Evolutionary conservation across 92 coral and sea anemone species (phyloP), one percentile per base, ranked within the genome.

Genomic region (Plumapathes pennacea): DNA sequence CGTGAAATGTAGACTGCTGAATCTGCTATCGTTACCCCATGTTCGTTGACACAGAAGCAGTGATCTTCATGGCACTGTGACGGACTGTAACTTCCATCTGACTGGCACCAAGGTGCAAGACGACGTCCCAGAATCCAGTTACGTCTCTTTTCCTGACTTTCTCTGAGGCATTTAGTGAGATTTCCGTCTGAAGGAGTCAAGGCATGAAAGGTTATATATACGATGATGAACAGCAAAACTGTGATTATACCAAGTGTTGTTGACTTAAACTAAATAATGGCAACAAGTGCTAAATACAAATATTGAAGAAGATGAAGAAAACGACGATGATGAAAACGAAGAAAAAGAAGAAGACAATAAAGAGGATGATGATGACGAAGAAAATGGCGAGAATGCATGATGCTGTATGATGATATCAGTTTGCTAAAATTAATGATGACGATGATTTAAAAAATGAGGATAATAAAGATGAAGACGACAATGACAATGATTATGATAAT

Each of bases 31-130:
- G 77, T 85, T 11, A 36, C 62, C 15, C 96, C 96, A 39, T 59
- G 34, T 18, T 34, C 34, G 56, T 78, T 72, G 23, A 81, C 75
- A 48, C 96, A 88, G 85, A 72, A 88, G 41, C 96, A 88, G 52
- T 88, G 69, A 32, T 82, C 41, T 47, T 46, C 40, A 36, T 82
- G 78, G 51, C 88, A 82, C 64, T 82, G 88, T 37, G 46, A 54
- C 15, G 72, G 64, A 25, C 68, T 57, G 22, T 65, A 74, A 23
- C 67, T 60, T 52, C 88, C 83, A 26, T 81, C 72, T 12, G 57
- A 38, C n/a, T 32, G 59, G 28, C 88, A 82, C 25, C 64, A 50
- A 10, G 88, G 88, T 62, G 69, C 79, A 51, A 64, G 69, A 17
- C 73, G 54, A 25, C 57, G 43, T 10, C 77, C 67, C 6, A 78